Base-by-base conservation (phyloP, 2,113 vertebrate species). In the Holacanthus passer region DNA sequence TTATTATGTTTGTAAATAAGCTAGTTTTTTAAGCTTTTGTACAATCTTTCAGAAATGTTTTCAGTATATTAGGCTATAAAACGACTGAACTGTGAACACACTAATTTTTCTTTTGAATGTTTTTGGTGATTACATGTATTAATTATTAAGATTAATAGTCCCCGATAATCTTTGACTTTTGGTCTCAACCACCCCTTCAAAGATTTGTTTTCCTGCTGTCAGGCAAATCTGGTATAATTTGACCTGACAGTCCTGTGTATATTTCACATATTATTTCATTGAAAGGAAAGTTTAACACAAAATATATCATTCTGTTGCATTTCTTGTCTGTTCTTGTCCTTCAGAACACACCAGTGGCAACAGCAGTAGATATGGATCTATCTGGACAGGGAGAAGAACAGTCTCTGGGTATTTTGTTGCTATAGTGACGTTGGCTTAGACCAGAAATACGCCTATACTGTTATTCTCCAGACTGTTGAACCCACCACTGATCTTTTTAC, bases 341-440 rank as follows among this genome's bases (percentile, higher is more conserved):
- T 27, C 78, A 96, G 94, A 78, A 79, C n/a, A 90, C 85, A n/a
- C 72, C 87, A 79, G 14, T 92, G n/a, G 73, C 81, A 52, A 91
- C 87, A 82, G 87, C 89, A 72, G 43, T 78, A 41, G 68, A 91
- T 50, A 74, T 76, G 71, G 65, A 85, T 68, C 82, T 81, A 8
- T 13, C 68, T 72, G 89, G 78, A 62, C 73, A 81, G 41, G 75
- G 50, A 67, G 71, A 72, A 32, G 76, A 90, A 19, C 81, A 88
- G 10, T 64, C 53, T 73, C 83, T 82, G 9, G 95, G 95, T 95
- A 95, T 68, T 62, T 3, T 65, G 32, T 70, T 31, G 7, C n/a
- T 65, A 10, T 31, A 39, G 7, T 81, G 27, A 68, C 20, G 32
- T 56, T 29, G 35, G 13, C 6, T 50, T 14, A 20, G 4, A 22